Evolutionary conservation across 2,797 vertebrate species (phyloP).

Genomic region (Anguilla marmorata): DNA sequence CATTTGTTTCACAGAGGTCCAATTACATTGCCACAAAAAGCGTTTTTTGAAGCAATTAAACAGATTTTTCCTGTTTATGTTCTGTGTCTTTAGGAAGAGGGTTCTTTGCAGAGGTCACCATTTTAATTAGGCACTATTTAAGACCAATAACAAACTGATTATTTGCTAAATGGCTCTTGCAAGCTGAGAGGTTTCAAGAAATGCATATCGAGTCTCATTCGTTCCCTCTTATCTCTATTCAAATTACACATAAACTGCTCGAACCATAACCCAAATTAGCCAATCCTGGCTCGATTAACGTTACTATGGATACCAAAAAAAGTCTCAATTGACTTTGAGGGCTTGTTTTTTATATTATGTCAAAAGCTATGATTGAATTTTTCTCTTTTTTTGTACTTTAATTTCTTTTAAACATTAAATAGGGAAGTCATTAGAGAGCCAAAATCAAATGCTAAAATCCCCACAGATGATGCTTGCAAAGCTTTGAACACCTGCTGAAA

Average conservation of each 20-base stretch:
- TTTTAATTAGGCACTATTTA: conserved; percentile 94
- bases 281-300: conserved; percentile 56
- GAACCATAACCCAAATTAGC: conserved; percentile 49
- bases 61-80: conserved; percentile 97
- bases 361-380: conserved; percentile 37
- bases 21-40: conserved; percentile 88
- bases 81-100: conserved; percentile 85
- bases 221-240: conserved; percentile 41
- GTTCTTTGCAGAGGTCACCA: conserved; percentile 82
- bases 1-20: conserved; percentile 91
- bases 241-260: conserved; percentile 46
- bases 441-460: background rate
- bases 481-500: background rate
- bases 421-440: background rate
- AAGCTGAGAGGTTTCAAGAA: conserved; percentile 52
- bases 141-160: conserved; percentile 90
- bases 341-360: conserved; percentile 31
- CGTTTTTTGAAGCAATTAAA: conserved; percentile 90
- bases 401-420: background rate
- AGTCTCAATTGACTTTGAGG: conserved; percentile 44
- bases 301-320: conserved; percentile 58
- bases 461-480: background rate
- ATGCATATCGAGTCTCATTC: conserved; percentile 46
- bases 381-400: background rate
- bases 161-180: conserved; percentile 83